Conservation (phyloP, 2,888 invertebrate genomes). For the Reticulitermes lucifugus region DNA sequence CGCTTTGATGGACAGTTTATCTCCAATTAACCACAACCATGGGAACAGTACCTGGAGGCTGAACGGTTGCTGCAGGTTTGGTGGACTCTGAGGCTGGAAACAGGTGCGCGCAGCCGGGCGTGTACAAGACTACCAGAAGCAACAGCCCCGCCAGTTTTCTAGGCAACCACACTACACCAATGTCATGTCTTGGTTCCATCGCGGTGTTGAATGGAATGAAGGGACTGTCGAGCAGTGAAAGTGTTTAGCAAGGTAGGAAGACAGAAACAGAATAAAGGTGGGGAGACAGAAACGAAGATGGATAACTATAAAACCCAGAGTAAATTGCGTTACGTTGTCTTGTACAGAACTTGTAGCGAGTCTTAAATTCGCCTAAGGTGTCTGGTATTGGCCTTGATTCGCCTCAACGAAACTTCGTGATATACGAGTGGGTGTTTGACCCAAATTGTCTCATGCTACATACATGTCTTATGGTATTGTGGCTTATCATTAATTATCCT, state of each 20-base stretch:
- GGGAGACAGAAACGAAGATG: not conserved
- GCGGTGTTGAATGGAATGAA: not conserved
- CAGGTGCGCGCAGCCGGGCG: slow-evolving; percentile 39
- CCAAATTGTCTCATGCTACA: not conserved
- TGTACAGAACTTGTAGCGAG: not conserved
- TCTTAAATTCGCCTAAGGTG: not conserved
- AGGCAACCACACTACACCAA: not conserved
- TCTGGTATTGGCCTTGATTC: slow-evolving; percentile 25
- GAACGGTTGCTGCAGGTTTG: not conserved
- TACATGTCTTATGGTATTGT: too few relatives aligned
- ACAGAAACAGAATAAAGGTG: not conserved
- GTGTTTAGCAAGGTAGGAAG: not conserved
- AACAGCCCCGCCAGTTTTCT: not conserved
- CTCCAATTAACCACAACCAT: too few relatives aligned
- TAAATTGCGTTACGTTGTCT: not conserved
- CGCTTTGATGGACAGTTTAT: too few relatives aligned
- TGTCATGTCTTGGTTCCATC: slow-evolving; percentile 20
- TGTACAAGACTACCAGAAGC: slow-evolving; percentile 12
- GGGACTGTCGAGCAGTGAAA: not conserved
- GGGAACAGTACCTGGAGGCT: slow-evolving; percentile 5
- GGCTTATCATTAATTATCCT: too few relatives aligned
- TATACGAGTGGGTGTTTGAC: not conserved
- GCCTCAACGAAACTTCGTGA: not conserved
- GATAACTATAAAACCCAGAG: not conserved
- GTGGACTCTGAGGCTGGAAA: slow-evolving; percentile 38